Percentiles rank a stretch among this genome's conserved stretches.
phyloP scores from a whole-genome alignment of 2,113 vertebrate species.

The Pseudolaguvia tuberculata region DNA sequence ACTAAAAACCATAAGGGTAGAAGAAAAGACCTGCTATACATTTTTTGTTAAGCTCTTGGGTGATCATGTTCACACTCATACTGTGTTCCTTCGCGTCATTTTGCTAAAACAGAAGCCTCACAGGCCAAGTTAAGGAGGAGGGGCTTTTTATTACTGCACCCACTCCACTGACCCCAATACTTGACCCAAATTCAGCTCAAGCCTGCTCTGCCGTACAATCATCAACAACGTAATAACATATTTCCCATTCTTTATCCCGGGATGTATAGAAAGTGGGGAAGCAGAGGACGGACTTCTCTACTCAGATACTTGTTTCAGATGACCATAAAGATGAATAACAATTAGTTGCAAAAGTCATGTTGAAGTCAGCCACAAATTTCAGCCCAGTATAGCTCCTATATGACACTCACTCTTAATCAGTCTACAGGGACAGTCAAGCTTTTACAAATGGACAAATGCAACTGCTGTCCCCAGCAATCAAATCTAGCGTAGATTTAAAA shows the following conservation, averaged over 20 bases:
- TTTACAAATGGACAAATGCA: too few relatives aligned
- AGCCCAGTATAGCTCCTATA: too few relatives aligned
- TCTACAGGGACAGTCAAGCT: too few relatives aligned
- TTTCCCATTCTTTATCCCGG: constrained; percentile 36
- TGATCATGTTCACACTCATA: constrained; percentile 7
- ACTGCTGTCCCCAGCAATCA: too few relatives aligned
- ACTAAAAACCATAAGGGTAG: constrained; percentile 3
- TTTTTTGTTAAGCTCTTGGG: constrained; percentile 22
- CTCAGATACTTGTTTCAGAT: not conserved
- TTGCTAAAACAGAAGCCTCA: constrained; percentile 41
- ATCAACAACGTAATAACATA: constrained; percentile 41
- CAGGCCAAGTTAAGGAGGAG: constrained; percentile 22
- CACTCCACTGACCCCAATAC: constrained; percentile 46
- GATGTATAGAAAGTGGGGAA: constrained; percentile 23
- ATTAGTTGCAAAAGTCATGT: too few relatives aligned
- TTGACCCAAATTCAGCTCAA: constrained; percentile 42
- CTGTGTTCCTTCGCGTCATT: constrained; percentile 45
- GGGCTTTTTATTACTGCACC: constrained; percentile 37
- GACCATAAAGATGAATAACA: not conserved
- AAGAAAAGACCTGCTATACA: constrained; percentile 26
- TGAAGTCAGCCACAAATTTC: not conserved
- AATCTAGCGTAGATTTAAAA: too few relatives aligned
- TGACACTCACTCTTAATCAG: too few relatives aligned
- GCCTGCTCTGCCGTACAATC: constrained; percentile 13
- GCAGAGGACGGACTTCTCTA: not conserved